Percentiles rank a stretch among this genome's conserved stretches.
Conservation (phyloP, 2,113 vertebrate genomes). For the Phrynocephalus versicolor region DNA sequence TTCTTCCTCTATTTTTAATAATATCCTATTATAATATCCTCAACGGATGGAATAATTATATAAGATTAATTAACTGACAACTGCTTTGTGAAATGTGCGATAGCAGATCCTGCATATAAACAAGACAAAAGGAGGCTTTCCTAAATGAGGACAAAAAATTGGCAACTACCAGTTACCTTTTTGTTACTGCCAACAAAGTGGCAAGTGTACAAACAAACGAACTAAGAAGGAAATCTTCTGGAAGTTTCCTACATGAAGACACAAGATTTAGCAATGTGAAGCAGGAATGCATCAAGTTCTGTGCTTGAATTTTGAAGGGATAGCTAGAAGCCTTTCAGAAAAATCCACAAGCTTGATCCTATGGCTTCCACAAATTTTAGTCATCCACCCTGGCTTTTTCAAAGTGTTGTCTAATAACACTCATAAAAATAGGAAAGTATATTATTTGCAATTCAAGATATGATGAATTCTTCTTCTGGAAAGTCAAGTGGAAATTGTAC, state of each 20-base stretch:
- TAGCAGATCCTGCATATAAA: not conserved
- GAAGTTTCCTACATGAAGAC: not conserved
- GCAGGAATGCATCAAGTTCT: not conserved
- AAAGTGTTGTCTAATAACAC: not conserved
- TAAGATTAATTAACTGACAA: constrained; percentile 6
- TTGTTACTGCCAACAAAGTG: not conserved
- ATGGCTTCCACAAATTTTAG: not conserved
- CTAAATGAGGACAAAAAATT: constrained; percentile 7
- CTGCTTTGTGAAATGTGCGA: not conserved
- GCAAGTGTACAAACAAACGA: not conserved
- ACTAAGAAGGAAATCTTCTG: not conserved
- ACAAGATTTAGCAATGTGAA: not conserved
- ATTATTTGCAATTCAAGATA: not conserved
- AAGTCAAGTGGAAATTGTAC: not conserved
- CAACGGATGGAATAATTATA: not conserved
- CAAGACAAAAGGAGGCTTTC: not conserved
- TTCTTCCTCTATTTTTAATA: constrained; percentile 9
- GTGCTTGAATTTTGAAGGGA: not conserved
- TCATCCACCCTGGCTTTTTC: not conserved
- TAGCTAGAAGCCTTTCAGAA: not conserved
- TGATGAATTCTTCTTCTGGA: not conserved
- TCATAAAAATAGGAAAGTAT: not conserved
- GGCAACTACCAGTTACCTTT: not conserved
- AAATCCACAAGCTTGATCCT: not conserved
- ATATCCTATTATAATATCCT: not conserved